Conservation (phyloP, 2,888 invertebrate species). For the Congeria kusceri region DNA sequence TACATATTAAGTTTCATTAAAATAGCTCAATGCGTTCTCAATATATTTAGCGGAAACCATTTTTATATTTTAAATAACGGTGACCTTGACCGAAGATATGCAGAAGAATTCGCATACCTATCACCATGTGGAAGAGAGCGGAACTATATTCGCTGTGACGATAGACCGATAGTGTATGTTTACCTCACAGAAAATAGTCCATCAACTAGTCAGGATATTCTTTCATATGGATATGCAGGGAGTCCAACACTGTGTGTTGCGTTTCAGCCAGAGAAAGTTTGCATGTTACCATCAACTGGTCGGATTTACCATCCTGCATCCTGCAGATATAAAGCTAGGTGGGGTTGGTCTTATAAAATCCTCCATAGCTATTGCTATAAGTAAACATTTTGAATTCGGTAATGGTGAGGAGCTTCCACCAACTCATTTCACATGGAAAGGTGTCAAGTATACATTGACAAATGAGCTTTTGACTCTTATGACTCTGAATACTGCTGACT, state of each 20-base stretch:
- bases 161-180: slow-evolving; percentile 97
- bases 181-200: slow-evolving; percentile 85
- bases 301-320: slow-evolving; percentile 98
- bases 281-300: slow-evolving; percentile 91
- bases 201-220: slow-evolving; percentile 85
- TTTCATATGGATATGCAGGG: slow-evolving; percentile 86
- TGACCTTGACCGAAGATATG: no score
- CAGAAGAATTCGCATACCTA: slow-evolving; percentile 93
- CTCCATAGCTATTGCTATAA: slow-evolving; percentile 92
- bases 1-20: no score
- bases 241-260: slow-evolving; percentile 85
- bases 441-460: slow-evolving; percentile 82
- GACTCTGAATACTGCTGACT: no score
- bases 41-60: no score
- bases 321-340: slow-evolving; percentile 90
- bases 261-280: slow-evolving; percentile 93
- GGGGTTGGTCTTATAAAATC: slow-evolving; percentile 95
- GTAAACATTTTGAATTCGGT: slow-evolving; percentile 88
- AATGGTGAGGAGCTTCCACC: slow-evolving; percentile 90
- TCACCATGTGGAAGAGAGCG: slow-evolving; percentile 96
- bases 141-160: slow-evolving; percentile 97
- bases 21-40: no score
- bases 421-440: slow-evolving; percentile 92
- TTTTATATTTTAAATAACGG: no score
- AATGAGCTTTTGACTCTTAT: slow-evolving; percentile 73